Base-by-base conservation (phyloP, 2,113 vertebrate species). In the Caranx melampygus region DNA sequence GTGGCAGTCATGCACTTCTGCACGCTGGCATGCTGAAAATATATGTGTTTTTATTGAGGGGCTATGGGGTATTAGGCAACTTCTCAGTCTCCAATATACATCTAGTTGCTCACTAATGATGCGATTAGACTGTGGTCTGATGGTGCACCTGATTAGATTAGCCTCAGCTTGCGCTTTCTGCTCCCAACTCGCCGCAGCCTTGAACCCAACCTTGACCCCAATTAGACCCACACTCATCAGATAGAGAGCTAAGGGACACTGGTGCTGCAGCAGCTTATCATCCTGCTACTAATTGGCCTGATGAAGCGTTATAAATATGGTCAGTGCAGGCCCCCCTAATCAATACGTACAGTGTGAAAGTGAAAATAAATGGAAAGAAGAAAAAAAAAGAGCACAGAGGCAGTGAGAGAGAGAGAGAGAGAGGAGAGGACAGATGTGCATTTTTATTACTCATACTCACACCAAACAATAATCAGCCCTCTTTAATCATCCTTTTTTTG, bases 101-200 rank as follows among this genome's bases (percentile, higher is more conserved):
- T 88, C 78, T 90, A 92, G 93, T 81, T 84, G 87, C 81, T 78
- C 31, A 18, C 90, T 94, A 95, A 94, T 93, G 92, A 87, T 87
- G 86, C 85, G 82, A 93, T 95, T 95, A 94, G 86, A 78, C 90
- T 78, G 87, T 72, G 92, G 84, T 89, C 83, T 86, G 91, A 93
- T 88, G 92, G 88, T 74, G 87, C 92, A 90, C 92, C 93, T 94
- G 95, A 95, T 95, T 93, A 91, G 90, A 94, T 94, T 94, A 94
- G 87, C 78, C 87, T 61, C 71, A 54, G 79, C 79, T 79, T 73
- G 61, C 35, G 85, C 86, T 91, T 88, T 80, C 88, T 81, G 88
- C 91, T 92, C 83, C n/a, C 42, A 74, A 86, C 89, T 91, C 84
- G 58, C 76, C 64, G 55, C 83, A 90, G 90, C 89, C 89, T 88